Conservation (phyloP, 2,888 invertebrate genomes). For the Spilosoma lubricipeda region DNA sequence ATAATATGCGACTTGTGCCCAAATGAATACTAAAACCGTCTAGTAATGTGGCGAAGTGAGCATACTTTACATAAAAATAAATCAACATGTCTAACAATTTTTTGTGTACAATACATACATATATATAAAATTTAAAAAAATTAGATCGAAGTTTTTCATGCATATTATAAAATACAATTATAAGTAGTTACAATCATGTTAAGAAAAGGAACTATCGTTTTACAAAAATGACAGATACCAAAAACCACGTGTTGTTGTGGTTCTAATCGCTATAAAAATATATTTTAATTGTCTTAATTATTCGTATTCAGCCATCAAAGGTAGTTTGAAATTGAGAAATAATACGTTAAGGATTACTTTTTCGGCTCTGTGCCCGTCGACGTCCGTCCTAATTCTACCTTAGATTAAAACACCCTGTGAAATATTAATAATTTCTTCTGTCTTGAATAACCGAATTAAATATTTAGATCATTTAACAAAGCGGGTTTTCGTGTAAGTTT, state of each 20-base stretch:
- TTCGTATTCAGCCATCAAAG: slow-evolving; percentile 13
- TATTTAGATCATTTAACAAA: slow-evolving; percentile 24
- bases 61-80: neutral
- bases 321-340: slow-evolving; percentile 21
- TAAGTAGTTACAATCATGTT: slow-evolving; percentile 22
- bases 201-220: slow-evolving; percentile 55
- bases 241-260: slow-evolving; percentile 17
- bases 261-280: slow-evolving; percentile 21
- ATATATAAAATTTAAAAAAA: slow-evolving; percentile 26
- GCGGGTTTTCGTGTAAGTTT: slow-evolving; percentile 27
- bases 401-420: slow-evolving; percentile 85
- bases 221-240: slow-evolving; percentile 27
- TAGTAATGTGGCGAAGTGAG: neutral
- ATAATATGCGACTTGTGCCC: slow-evolving; percentile 21
- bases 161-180: slow-evolving; percentile 20
- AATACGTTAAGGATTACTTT: slow-evolving; percentile 26
- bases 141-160: slow-evolving; percentile 24
- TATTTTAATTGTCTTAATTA: slow-evolving; percentile 19
- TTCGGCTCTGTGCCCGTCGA: slow-evolving; percentile 53
- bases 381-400: slow-evolving; percentile 80
- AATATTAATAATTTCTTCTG: slow-evolving; percentile 56
- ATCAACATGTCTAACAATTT: neutral
- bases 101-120: slow-evolving; percentile 5
- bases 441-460: slow-evolving; percentile 32
- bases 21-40: slow-evolving; percentile 12